A percentile compares a stretch with the other conserved stretches of the same genome.
These are phyloP conservation scores for Tupiocoris notatus DNA, from an alignment of 2,888 invertebrate genomes.

Conservation along the genomic window DNA sequence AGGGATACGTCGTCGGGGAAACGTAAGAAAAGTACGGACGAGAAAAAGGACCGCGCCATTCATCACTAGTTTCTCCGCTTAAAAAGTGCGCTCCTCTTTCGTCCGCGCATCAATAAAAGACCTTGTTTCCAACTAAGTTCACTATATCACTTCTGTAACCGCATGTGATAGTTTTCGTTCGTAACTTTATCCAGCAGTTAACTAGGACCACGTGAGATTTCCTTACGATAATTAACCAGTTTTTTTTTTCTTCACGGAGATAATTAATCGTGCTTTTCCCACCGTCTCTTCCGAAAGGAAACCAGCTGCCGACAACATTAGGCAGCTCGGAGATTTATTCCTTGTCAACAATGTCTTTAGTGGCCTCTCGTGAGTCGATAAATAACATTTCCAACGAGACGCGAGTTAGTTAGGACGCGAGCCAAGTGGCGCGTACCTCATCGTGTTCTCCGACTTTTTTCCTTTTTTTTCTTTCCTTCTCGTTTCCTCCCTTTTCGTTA, in stretches of 20 bases:
- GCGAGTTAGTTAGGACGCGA: conserved; percentile 4
- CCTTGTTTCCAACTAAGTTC: background rate
- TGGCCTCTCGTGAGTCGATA: conserved; percentile 20
- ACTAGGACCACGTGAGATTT: no score
- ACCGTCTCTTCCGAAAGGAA: background rate
- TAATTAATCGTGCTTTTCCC: background rate
- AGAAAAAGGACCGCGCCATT: background rate
- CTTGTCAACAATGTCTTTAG: conserved; percentile 36
- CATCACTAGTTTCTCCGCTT: background rate
- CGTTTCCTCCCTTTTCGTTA: background rate
- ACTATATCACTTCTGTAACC: no score
- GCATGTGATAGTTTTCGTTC: no score
- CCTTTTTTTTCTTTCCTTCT: background rate
- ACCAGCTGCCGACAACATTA: background rate
- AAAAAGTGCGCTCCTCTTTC: background rate
- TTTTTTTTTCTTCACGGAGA: background rate
- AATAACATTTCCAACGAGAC: conserved; percentile 8
- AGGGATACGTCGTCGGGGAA: background rate
- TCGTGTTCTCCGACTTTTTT: background rate
- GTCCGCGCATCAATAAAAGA: background rate
- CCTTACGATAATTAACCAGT: background rate
- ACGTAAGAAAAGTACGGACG: background rate
- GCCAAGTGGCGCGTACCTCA: background rate
- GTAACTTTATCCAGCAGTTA: no score
- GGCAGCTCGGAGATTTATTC: conserved; percentile 15